Base-by-base conservation (phyloP, 2,113 vertebrate genomes). In the Myotis lucifugus region DNA sequence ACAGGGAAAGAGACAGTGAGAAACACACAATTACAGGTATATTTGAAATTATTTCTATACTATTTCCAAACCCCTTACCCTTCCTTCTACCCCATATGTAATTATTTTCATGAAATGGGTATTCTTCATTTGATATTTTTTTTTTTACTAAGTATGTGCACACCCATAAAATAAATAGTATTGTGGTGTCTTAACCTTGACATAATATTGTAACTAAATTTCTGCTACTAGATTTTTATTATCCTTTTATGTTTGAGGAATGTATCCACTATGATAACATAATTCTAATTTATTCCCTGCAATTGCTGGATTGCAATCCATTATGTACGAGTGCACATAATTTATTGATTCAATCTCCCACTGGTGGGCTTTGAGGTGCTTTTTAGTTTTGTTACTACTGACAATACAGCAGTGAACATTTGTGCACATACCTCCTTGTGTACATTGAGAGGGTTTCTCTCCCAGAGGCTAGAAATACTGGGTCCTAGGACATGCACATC, bases 221-320 rank as follows among this genome's bases (percentile, higher is more conserved):
- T 93, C 52, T 92, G 74, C 27, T 91, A 27, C 61, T 88, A 82
- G 15, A 82, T 73, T 97, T 83, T 96, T 73, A 37, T 95, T 92
- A 59, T 61, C 52, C 19, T 54, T 91, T 94, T 78, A 79, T 66
- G 23, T 76, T 79, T 88, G 46, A 79, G 11, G 25, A 29, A 54
- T 88, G 7, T 85, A 78, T 64, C 50, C 17, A 48, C 42, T 37
- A 86, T 94, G 83, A 27, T 19, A 85, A 29, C 4, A 12, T 32
- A n/a, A 25, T 2, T 82, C 5, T 66, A 52, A 18, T 61, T 91
- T 46, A 69, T 56, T 67, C 48, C 7, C 86, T 93, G 81, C 81
- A 48, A 82, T 73, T 88, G 15, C 32, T 70, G 9, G 0, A 23
- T 50, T 46, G 42, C 17, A 9, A 54, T 90, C 18, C 5, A 4